A percentile compares a stretch with the other conserved stretches of the same genome.
These are phyloP conservation scores for Candidula unifasciata DNA, from an alignment of 2,888 invertebrate genomes.

Conservation along the genomic window DNA sequence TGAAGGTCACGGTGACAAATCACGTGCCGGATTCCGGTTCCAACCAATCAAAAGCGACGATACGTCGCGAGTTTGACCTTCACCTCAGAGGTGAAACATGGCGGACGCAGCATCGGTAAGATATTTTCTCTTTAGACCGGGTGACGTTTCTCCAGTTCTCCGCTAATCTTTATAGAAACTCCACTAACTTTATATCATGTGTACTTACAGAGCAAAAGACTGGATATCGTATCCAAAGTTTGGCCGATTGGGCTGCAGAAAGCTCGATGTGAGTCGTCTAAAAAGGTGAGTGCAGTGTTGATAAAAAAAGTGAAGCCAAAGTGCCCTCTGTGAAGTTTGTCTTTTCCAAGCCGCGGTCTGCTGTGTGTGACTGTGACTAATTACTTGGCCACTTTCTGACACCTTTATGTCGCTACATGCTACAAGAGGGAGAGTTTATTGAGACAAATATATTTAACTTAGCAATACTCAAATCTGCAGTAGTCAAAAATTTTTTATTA, in stretches of 20 bases:
- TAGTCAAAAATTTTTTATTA: too few relatives aligned
- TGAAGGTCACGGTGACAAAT: conserved; percentile 15
- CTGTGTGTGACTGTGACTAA: too few relatives aligned
- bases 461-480: too few relatives aligned
- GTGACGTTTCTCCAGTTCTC: background rate
- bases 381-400: too few relatives aligned
- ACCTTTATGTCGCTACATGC: too few relatives aligned
- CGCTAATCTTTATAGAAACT: background rate
- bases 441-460: too few relatives aligned
- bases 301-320: too few relatives aligned
- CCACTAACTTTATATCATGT: background rate
- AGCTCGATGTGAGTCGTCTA: conserved; percentile 65
- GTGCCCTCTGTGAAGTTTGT: too few relatives aligned
- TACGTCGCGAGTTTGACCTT: conserved; percentile 49
- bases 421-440: too few relatives aligned
- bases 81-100: conserved; percentile 59
- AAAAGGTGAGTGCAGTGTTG: conserved; percentile 64
- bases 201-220: conserved; percentile 58
- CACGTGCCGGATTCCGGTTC: conserved; percentile 19
- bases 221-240: conserved; percentile 63
- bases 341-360: too few relatives aligned
- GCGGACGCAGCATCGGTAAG: conserved; percentile 57
- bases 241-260: conserved; percentile 62
- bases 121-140: background rate
- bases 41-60: conserved; percentile 13